phyloP scores from a whole-genome alignment of 1,140 invertebrate genomes.

The Elysia chlorotica region DNA sequence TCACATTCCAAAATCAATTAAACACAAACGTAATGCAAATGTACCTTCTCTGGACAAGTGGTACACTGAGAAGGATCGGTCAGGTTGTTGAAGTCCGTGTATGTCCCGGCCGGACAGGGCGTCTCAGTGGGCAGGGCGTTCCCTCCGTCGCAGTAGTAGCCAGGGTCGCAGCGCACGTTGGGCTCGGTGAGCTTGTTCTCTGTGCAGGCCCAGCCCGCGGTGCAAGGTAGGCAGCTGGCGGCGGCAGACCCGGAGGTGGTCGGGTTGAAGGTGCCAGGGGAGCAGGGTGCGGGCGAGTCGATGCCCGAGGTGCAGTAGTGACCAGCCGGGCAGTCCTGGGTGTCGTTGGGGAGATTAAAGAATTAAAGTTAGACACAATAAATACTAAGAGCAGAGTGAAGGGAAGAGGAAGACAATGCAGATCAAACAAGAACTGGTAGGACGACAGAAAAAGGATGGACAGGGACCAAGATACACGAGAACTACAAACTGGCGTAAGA shows the following conservation, averaged over 20 bases:
- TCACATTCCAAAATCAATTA: no score
- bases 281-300: constrained; percentile 45
- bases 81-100: constrained; percentile 52
- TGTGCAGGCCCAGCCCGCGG: constrained; percentile 52
- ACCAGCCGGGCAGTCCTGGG: constrained; percentile 37
- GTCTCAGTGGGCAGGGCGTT: constrained; percentile 45
- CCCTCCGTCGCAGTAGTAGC: constrained; percentile 56
- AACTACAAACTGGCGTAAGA: no score
- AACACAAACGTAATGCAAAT: no score
- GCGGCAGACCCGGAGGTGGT: constrained; percentile 26
- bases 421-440: no score
- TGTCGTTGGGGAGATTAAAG: no score
- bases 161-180: constrained; percentile 51
- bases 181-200: constrained; percentile 45
- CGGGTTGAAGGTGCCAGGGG: constrained; percentile 48
- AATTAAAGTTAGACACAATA: no score
- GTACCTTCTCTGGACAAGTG: constrained; percentile 37
- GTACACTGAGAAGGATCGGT: constrained; percentile 52
- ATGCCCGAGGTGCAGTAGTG: constrained; percentile 50
- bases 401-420: no score
- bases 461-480: no score
- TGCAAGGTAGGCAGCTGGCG: constrained; percentile 41
- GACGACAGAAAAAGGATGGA: no score
- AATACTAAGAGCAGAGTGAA: no score
- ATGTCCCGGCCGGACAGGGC: constrained; percentile 56